phyloP scores from a whole-genome alignment of 2,113 vertebrate genomes.

The Microcebus tavaratra region DNA sequence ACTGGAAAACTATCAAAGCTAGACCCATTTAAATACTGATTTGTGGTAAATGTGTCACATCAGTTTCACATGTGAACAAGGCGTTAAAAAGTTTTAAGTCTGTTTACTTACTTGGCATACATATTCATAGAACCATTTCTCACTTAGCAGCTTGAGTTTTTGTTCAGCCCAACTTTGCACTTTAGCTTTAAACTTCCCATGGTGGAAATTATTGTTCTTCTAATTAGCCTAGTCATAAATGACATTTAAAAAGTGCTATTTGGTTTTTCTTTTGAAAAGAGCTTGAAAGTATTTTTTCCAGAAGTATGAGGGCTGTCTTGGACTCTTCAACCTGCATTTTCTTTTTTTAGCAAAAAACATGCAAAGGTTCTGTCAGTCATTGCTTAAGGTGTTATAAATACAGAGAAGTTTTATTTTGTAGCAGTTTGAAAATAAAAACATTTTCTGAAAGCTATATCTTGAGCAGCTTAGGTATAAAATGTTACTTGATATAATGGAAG shows the following conservation, averaged over 20 bases:
- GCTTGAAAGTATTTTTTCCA: constrained; percentile 32
- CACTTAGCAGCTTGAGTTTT: constrained; percentile 57
- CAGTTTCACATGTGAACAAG: constrained; percentile 48
- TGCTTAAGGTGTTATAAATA: not conserved
- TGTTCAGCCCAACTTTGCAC: constrained; percentile 32
- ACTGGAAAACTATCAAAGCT: constrained; percentile 19
- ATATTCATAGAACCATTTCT: constrained; percentile 53
- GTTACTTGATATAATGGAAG: not conserved
- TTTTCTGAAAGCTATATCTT: constrained; percentile 41
- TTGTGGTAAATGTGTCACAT: constrained; percentile 59
- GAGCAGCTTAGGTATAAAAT: not conserved
- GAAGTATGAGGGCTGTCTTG: not conserved
- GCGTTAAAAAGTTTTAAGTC: constrained; percentile 43
- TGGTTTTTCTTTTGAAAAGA: constrained; percentile 60
- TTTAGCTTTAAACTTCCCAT: constrained; percentile 64
- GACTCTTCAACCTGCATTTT: constrained; percentile 51
- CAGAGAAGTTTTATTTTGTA: constrained; percentile 21
- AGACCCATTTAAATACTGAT: constrained; percentile 49
- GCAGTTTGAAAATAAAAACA: constrained; percentile 16
- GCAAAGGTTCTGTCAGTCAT: not conserved
- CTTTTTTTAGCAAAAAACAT: constrained; percentile 8
- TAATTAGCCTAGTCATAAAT: constrained; percentile 60
- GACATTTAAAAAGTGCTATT: constrained; percentile 41
- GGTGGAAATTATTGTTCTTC: constrained; percentile 60
- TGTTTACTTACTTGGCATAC: constrained; percentile 10